Conservation (phyloP, 2,797 vertebrate genomes). For the Acrossocheilus fasciatus region DNA sequence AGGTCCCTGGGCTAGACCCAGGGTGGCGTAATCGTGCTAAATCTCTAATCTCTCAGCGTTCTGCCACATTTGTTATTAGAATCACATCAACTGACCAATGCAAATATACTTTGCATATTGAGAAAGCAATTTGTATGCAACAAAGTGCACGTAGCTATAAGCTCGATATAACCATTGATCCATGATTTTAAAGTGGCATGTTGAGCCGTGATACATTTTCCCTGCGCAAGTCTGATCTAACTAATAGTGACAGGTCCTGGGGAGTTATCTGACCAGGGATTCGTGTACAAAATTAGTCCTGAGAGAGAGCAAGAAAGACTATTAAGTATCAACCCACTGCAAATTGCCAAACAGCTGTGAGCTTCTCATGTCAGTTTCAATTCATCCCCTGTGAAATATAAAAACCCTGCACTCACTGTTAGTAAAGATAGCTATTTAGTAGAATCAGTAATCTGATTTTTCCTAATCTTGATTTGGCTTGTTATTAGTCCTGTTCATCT, state of each 20-base stretch:
- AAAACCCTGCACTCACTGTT: conserved; percentile 5
- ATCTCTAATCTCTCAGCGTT: no score
- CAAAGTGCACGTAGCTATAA: not conserved
- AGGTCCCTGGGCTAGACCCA: no score
- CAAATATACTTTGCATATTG: not conserved
- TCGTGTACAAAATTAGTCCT: conserved; percentile 64
- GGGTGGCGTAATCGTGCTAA: no score
- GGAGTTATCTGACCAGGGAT: conserved; percentile 60
- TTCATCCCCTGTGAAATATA: conserved; percentile 64
- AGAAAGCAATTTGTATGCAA: conserved; percentile 12
- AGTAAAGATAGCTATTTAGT: not conserved
- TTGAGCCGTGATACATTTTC: conserved; percentile 25
- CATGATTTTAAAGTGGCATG: conserved; percentile 35
- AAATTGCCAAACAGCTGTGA: conserved; percentile 68
- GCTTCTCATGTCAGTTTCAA: conserved; percentile 79
- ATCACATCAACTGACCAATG: not conserved
- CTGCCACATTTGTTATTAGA: not conserved
- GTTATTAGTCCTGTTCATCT: not conserved
- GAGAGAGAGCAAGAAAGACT: conserved; percentile 72
- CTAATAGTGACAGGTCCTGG: conserved; percentile 63
- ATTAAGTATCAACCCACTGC: conserved; percentile 83
- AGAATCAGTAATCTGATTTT: not conserved
- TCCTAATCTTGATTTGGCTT: not conserved
- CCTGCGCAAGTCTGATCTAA: conserved; percentile 49
- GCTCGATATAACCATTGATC: conserved; percentile 7